These are phyloP conservation scores for Gymnoscelis rufifasciata DNA, from an alignment of 2,888 invertebrate species.

Conservation along the genomic window DNA sequence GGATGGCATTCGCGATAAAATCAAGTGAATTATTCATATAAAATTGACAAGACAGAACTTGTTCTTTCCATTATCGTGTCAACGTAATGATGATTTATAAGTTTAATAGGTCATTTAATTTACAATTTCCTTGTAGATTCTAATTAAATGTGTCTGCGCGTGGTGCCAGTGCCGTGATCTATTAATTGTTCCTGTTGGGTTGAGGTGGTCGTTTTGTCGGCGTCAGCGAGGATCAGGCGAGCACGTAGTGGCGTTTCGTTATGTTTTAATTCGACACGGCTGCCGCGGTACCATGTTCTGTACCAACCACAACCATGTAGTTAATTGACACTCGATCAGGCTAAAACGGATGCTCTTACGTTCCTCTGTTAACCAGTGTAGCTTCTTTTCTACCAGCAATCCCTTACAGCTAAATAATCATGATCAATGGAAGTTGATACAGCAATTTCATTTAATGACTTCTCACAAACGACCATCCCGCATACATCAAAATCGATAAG, in stretches of 20 bases:
- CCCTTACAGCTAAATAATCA: slow-evolving; percentile 56
- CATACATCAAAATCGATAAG: slow-evolving; percentile 55
- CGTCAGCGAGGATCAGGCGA: slow-evolving; percentile 27
- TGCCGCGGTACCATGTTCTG: slow-evolving; percentile 22
- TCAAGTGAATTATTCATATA: slow-evolving; percentile 2
- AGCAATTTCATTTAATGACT: slow-evolving; percentile 57
- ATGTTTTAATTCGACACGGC: slow-evolving; percentile 50
- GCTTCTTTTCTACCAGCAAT: slow-evolving; percentile 32
- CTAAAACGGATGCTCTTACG: slow-evolving; percentile 30
- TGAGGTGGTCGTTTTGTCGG: slow-evolving; percentile 7
- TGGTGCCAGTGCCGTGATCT: slow-evolving; percentile 5
- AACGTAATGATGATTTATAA: slow-evolving; percentile 2
- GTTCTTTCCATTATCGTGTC: slow-evolving; percentile 4
- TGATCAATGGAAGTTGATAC: slow-evolving; percentile 52
- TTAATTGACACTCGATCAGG: slow-evolving; percentile 56
- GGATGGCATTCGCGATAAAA: neutral
- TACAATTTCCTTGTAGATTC: slow-evolving; percentile 5
- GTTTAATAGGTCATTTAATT: neutral
- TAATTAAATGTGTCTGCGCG: slow-evolving; percentile 7
- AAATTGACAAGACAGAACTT: slow-evolving; percentile 3
- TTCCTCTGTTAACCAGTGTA: slow-evolving; percentile 15
- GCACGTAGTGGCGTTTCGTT: slow-evolving; percentile 47
- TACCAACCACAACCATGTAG: slow-evolving; percentile 30
- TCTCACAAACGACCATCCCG: slow-evolving; percentile 51
- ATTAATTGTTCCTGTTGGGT: slow-evolving; percentile 7